phyloP scores from a whole-genome alignment of 2,888 invertebrate genomes.

The Eumerus sabulonum region DNA sequence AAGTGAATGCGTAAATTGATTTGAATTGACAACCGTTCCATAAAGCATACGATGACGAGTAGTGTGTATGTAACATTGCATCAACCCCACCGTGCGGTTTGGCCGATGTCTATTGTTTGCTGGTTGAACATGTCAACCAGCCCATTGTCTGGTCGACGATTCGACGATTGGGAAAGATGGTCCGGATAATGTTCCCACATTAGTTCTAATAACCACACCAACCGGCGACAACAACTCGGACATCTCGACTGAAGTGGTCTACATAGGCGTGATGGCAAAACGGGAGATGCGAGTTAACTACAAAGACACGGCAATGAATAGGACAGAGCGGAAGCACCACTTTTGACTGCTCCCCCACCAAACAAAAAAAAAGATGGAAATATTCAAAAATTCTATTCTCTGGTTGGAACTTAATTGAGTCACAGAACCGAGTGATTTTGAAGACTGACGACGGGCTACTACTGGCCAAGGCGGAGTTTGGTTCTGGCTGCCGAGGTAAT shows the following conservation, averaged over 20 bases:
- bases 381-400: slow-evolving; percentile 43
- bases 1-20: slow-evolving; percentile 43
- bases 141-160: slow-evolving; percentile 44
- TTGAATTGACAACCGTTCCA: slow-evolving; percentile 44
- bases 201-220: slow-evolving; percentile 63
- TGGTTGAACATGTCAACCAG: slow-evolving; percentile 12
- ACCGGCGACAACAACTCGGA: slow-evolving; percentile 9
- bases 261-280: too few relatives aligned
- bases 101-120: slow-evolving; percentile 14
- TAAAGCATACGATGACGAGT: slow-evolving; percentile 2
- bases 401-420: slow-evolving; percentile 49
- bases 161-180: slow-evolving; percentile 35
- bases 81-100: slow-evolving; percentile 47
- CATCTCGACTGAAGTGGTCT: slow-evolving; percentile 29
- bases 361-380: slow-evolving; percentile 15
- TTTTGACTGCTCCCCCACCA: slow-evolving; percentile 53
- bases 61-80: slow-evolving; percentile 48
- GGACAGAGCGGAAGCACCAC: slow-evolving; percentile 64
- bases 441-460: slow-evolving; percentile 49
- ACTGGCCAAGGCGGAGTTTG: slow-evolving; percentile 40
- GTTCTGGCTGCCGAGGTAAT: neutral
- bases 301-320: slow-evolving; percentile 23
- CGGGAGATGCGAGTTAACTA: slow-evolving; percentile 28
- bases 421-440: slow-evolving; percentile 24
- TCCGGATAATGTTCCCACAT: slow-evolving; percentile 62